Base-by-base conservation (phyloP, 23 tunicate species). In the Trididemnum clinides region DNA sequence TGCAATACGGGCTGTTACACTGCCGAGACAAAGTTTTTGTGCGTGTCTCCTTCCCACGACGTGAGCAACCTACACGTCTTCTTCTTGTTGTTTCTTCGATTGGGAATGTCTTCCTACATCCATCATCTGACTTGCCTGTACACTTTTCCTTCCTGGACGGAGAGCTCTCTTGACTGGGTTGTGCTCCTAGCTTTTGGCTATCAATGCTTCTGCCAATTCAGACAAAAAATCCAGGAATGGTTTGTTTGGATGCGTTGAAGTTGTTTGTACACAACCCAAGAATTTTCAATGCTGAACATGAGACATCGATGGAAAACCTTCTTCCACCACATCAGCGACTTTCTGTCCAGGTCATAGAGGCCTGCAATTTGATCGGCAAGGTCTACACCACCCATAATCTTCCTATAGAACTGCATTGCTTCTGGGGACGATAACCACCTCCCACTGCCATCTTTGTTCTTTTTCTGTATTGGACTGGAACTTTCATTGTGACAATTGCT, bases 361-460 rank as follows among this genome's bases (percentile, higher is more conserved):
- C 81, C 81, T 7, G 62, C 81, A n/a, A 74, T 74, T 44, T 74
- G 62, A 44, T 74, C 62, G 34, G 81, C 81, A 25, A 3, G 31
- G 22, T 74, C 81, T 18, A 74, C 57, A 36, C 81, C 62, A 29
- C 36, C 36, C 62, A 74, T 74, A 5, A 15, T 10, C 22, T 74
- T 39, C 15, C 81, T 6, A 38, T 74, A 74, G n/a, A 69, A 69
- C 38, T 33, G 38, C 2, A 69, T 69, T 27, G 75, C 81, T 35
- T 75, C 81, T 22, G 81, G 81, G 34, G 62, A 75, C 18, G 58
- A 28, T 22, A 75, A 18, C 12, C 12, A 7, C 5, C 22, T 44
- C 12, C 25, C 5, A 19, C 15, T 3, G 6, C 62, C 81, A 74
- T 38, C 81, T 38, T 44, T 39, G 19, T 35, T n/a, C 25, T 74